These are phyloP conservation scores for Proteles cristata DNA, from an alignment of 2,113 vertebrate species.

Conservation along the genomic window DNA sequence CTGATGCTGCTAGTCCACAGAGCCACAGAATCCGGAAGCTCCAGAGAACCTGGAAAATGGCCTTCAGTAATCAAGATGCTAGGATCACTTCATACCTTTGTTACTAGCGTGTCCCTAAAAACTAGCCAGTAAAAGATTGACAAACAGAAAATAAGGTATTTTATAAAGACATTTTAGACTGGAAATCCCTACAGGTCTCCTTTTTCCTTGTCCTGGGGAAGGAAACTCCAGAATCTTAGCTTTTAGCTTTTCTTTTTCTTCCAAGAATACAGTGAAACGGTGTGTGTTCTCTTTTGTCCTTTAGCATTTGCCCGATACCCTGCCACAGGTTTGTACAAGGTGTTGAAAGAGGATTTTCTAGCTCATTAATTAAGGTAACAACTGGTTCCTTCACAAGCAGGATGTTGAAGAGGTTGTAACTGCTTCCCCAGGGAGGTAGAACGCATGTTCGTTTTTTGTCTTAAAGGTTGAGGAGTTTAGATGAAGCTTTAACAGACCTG, in stretches of 20 bases:
- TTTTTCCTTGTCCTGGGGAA: slow-evolving; percentile 13
- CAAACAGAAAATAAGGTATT: background rate
- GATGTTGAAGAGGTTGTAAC: slow-evolving; percentile 51
- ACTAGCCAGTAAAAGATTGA: slow-evolving; percentile 18
- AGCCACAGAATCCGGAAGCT: background rate
- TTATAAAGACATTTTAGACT: slow-evolving; percentile 20
- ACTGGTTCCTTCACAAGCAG: slow-evolving; percentile 46
- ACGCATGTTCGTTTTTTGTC: slow-evolving; percentile 28
- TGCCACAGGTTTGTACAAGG: slow-evolving; percentile 37
- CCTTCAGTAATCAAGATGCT: background rate
- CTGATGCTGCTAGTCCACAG: background rate
- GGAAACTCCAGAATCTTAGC: background rate
- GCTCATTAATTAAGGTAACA: slow-evolving; percentile 68
- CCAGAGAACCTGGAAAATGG: background rate
- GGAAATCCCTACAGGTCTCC: background rate
- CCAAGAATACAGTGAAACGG: background rate
- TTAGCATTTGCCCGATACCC: slow-evolving; percentile 6
- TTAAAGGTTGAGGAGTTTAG: slow-evolving; percentile 51
- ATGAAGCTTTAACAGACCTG: slow-evolving; percentile 22
- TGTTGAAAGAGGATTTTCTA: slow-evolving; percentile 64
- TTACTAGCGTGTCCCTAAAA: background rate
- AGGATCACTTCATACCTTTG: background rate
- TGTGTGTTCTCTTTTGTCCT: background rate
- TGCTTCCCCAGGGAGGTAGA: background rate
- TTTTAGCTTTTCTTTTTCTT: background rate